A percentile compares a stretch with the other conserved stretches of the same genome.
Evolutionary conservation across 2,888 invertebrate species (phyloP).

Genomic region (Notodromas monacha): DNA sequence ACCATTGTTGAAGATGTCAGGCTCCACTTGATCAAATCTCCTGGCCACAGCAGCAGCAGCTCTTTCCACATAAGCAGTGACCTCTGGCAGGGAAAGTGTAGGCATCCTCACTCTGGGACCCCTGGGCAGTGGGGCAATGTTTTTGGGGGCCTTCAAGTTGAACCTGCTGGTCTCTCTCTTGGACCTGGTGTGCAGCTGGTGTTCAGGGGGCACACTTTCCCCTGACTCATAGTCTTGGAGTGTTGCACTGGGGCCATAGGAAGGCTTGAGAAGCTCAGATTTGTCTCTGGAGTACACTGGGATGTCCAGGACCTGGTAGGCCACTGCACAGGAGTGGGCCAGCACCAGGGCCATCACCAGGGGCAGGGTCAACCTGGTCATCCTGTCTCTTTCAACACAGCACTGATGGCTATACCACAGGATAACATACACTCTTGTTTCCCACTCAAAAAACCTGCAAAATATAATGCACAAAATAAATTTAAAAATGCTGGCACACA

Average conservation of each 20-base stretch:
- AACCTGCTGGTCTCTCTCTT: neutral
- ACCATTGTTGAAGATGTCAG: constrained; percentile 1
- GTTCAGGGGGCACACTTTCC: neutral
- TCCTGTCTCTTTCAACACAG: too few relatives aligned
- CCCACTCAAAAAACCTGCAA: too few relatives aligned
- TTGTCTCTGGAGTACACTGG: neutral
- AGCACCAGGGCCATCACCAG: neutral
- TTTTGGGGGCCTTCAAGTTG: neutral
- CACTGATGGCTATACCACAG: too few relatives aligned
- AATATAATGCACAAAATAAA: too few relatives aligned
- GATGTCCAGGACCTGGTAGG: constrained; percentile 1
- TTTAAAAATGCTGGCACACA: too few relatives aligned
- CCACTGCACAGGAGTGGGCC: neutral
- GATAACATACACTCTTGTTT: too few relatives aligned
- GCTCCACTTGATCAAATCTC: neutral
- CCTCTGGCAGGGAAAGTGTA: neutral
- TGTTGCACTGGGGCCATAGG: too few relatives aligned
- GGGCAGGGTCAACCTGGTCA: too few relatives aligned
- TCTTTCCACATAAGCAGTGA: neutral
- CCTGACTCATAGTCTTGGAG: neutral
- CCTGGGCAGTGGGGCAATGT: neutral
- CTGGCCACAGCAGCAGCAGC: neutral
- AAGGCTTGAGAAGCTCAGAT: neutral
- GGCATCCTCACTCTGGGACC: neutral
- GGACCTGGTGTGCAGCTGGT: neutral